Conservation (phyloP, 2,888 invertebrate species). For the Galerucella calmariensis region DNA sequence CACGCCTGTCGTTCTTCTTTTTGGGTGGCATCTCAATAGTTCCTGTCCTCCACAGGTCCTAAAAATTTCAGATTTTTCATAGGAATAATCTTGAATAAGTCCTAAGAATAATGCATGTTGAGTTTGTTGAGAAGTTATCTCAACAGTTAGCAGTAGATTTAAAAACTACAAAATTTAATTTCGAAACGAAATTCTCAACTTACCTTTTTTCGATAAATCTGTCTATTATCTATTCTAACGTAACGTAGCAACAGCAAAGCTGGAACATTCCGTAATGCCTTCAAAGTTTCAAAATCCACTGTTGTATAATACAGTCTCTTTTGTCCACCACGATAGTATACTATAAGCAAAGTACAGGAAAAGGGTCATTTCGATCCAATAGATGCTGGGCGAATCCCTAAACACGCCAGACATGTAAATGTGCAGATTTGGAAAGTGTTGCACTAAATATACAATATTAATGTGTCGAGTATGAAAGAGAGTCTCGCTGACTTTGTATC, state of each 20-base stretch:
- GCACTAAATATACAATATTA: neutral
- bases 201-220: too few species aligned
- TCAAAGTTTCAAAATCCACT: neutral
- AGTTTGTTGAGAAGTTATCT: too few species aligned
- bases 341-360: neutral
- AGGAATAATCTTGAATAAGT: too few species aligned
- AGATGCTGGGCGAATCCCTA: neutral
- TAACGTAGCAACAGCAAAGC: neutral
- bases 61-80: too few species aligned
- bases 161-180: too few species aligned
- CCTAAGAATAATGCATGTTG: too few species aligned
- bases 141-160: too few species aligned
- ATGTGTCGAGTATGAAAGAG: neutral
- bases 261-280: neutral
- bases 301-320: neutral
- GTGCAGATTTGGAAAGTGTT: neutral
- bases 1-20: too few species aligned
- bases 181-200: too few species aligned
- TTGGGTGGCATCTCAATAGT: too few species aligned
- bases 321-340: neutral
- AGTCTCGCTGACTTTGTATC: neutral
- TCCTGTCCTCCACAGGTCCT: too few species aligned
- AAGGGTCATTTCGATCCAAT: neutral
- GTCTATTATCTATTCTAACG: neutral
- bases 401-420: constrained; percentile 1